phyloP scores from a whole-genome alignment of 2,113 vertebrate genomes.

The Emydocephalus ijimae region DNA sequence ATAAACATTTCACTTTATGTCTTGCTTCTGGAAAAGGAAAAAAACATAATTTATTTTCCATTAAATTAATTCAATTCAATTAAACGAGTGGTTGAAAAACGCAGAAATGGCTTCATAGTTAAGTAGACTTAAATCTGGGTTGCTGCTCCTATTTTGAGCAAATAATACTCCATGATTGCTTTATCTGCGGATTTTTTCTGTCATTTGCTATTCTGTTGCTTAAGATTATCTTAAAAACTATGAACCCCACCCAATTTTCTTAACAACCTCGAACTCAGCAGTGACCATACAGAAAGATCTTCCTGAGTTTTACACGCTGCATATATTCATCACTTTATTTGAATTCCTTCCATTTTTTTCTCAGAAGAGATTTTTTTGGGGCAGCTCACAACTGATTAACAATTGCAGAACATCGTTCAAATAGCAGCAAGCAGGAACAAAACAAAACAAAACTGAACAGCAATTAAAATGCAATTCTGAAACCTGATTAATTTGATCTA shows the following conservation, averaged over 20 bases:
- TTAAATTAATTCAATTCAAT: background rate
- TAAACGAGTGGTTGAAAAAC: background rate
- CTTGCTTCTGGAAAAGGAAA: background rate
- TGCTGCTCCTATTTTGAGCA: background rate
- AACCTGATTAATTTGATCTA: background rate
- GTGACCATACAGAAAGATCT: background rate
- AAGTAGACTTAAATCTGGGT: background rate
- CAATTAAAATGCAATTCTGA: background rate
- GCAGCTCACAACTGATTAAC: background rate
- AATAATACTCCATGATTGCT: background rate
- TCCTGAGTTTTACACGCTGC: background rate
- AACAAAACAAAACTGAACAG: background rate
- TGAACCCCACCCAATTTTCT: background rate
- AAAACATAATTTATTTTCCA: background rate
- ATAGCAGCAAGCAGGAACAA: background rate
- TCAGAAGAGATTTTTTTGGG: background rate
- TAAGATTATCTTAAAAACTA: background rate
- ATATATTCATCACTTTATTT: background rate
- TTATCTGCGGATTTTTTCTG: background rate
- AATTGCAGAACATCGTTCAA: background rate
- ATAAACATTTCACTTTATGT: background rate
- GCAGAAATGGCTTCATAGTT: background rate
- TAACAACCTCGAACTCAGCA: background rate
- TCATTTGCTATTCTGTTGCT: background rate
- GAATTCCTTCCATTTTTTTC: background rate